Base-by-base conservation (phyloP, 2,888 invertebrate species). In the Chouioia cunea region DNA sequence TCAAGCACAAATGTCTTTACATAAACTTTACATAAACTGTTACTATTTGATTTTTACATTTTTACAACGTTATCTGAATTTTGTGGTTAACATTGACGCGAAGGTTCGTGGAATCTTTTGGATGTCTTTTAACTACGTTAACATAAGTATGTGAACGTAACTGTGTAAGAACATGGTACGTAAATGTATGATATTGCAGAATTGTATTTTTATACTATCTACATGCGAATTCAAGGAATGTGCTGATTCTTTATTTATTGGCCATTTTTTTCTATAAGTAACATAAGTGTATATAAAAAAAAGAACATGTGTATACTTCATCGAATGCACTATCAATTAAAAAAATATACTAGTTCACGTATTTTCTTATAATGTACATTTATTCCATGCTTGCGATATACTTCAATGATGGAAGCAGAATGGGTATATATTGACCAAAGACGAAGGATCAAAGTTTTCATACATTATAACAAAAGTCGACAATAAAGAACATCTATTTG, bases 221-320 rank as follows among this genome's bases (percentile, higher is more conserved):
- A 59, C 23, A 47, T 27, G 53, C 62, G 53, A 65, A 64, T 66
- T 10, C 18, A 59, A 52, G 59, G 20, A 43, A 18, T 66, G 62
- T 67, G 63, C 56, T 64, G 60, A 58, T 48, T 64, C 47, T 70
- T 47, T 23, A n/a, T 23, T 22, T 18, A 65, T 63, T 70, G 23
- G 48, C n/a, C 53, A 22, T 66, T 64, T 67, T 73, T 73, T 73
- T 73, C 66, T 73, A 67, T 66, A 27, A 69, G 48, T 53, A 20
- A 56, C 27, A 54, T 58, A 70, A 73, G 3, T 66, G 66, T 70
- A 59, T 63, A 73, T 69, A 73, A 60, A 67, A 56, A n/a, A 62
- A 53, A 60, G 64, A 56, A 36, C 62, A 48, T 48, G 58, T 72
- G 72, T 72, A 72, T 56, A 68, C 23, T 60, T 72, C 65, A 36